Evolutionary conservation across 1,140 invertebrate genomes (phyloP).

Genomic region (Heliothis subflexa): DNA sequence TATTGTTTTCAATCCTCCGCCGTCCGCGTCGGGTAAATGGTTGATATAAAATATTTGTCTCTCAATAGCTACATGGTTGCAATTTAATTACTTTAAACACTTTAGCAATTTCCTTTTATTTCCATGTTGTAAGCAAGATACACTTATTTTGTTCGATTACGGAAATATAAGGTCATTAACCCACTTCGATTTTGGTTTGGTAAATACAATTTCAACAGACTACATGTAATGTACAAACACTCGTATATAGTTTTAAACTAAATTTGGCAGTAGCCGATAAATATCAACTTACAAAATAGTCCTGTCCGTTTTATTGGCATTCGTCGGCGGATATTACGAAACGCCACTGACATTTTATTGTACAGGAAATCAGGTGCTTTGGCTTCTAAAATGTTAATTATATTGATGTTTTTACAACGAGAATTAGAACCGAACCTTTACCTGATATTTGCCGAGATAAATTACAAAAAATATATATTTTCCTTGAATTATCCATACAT

Average conservation of each 20-base stretch:
- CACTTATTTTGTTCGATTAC: constrained; percentile 17
- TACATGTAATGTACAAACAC: not conserved
- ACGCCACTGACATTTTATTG: constrained; percentile 48
- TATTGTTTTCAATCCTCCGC: no score
- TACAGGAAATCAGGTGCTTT: constrained; percentile 47
- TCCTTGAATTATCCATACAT: no score
- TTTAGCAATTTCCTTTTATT: constrained; percentile 26
- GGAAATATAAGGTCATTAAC: constrained; percentile 38
- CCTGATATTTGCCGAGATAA: not conserved
- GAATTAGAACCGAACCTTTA: not conserved
- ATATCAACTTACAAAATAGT: constrained; percentile 43
- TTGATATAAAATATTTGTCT: no score
- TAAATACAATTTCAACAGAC: constrained; percentile 8
- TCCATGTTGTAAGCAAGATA: constrained; percentile 1
- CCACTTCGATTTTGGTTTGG: constrained; percentile 25
- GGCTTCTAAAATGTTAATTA: constrained; percentile 46
- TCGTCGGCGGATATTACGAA: constrained; percentile 44
- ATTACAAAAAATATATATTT: no score
- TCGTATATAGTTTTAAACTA: constrained; percentile 28
- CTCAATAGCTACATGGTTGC: no score
- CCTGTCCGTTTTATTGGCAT: constrained; percentile 42
- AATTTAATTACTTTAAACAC: not conserved
- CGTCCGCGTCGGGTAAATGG: no score
- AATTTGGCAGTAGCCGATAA: constrained; percentile 34
- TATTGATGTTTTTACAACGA: constrained; percentile 13